Base-by-base conservation (phyloP, 2,113 vertebrate genomes). In the Pionites leucogaster region DNA sequence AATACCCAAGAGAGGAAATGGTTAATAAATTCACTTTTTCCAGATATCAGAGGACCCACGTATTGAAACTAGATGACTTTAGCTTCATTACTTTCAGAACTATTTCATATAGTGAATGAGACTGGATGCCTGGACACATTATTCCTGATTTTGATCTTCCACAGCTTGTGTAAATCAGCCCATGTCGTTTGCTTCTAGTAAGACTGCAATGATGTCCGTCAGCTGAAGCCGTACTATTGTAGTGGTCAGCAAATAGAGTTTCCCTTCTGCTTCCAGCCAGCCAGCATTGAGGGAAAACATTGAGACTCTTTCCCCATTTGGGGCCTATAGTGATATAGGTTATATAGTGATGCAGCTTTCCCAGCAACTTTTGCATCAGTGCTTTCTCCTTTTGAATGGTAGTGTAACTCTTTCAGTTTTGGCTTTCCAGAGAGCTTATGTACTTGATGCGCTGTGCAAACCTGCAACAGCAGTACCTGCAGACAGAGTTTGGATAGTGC, bases 261-360 rank as follows among this genome's bases (percentile, higher is more conserved):
- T 33, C n/a, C 14, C 20, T 15, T 75, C 46, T 76, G 29, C 25
- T 94, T 28, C 63, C 11, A 29, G 15, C 29, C 39, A 63, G 3
- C 10, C 55, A 50, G 19, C 9, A 5, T 1, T 2, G 33, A 24
- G 55, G 33, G 15, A 19, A 25, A 69, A 6, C 46, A 17, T 19
- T 18, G 60, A 7, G 10, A 17, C 12, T 3, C 2, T 33, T 20
- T 80, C 25, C 28, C 23, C 31, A 5, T 42, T 70, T 49, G 65
- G 42, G 15, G 10, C 20, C 31, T 24, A 7, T 23, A 35, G 6
- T 53, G 52, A 53, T 53, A 59, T 11, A 27, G 19, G 59, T 44
- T 41, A 0, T 19, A 15, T 0, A 37, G 57, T 10, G 53, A 18
- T 41, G 18, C 3, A 31, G 4, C 0, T 7, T 37, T 63, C 29